Base-by-base conservation (phyloP, 1,140 invertebrate genomes). In the Calliopsis andreniformis region DNA sequence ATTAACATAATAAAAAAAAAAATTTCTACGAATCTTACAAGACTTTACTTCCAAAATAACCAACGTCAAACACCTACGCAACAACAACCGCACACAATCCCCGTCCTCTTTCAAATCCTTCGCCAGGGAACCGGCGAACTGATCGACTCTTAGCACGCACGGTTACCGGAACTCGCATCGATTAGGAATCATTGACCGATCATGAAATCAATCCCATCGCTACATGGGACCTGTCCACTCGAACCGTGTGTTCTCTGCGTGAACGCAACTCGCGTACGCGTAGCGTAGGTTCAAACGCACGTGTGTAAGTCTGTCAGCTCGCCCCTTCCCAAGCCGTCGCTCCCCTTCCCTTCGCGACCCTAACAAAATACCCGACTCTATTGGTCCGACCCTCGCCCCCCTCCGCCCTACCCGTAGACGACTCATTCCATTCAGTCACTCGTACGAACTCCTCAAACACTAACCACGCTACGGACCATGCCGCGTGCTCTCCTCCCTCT, bases 251-350 rank as follows among this genome's bases (percentile, higher is more conserved):
- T n/a, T 51, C 42, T 12, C 42, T 63, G 80, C 58, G 66, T 61
- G 69, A 77, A 79, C 83, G 78, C 80, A 83, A 87, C 75, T 68
- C 66, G 59, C 78, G 80, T 85, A 87, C 81, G 85, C 87, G 78
- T 87, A 87, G 75, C 87, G 87, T 88, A 87, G 78, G 76, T 86
- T 83, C 77, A 45, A 47, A 84, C 86, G 80, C 85, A 86, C 86
- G 86, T 86, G 87, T 87, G 84, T 87, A 67, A 56, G 45, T 76
- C 59, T 53, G 32, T 63, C 69, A 39, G 8, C 25, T 39, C 20
- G 30, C 20, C 76, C 79, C 64, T 49, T 61, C 55, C 53, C 12
- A 14, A 8, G 2, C 49, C 58, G 42, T 5, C 18, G 3, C 20
- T 1, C 64, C 55, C 66, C 49, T 69, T 75, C 56, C 47, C 35